Conservation (phyloP, 2,888 invertebrate species). For the Pristionchus arcanus region DNA sequence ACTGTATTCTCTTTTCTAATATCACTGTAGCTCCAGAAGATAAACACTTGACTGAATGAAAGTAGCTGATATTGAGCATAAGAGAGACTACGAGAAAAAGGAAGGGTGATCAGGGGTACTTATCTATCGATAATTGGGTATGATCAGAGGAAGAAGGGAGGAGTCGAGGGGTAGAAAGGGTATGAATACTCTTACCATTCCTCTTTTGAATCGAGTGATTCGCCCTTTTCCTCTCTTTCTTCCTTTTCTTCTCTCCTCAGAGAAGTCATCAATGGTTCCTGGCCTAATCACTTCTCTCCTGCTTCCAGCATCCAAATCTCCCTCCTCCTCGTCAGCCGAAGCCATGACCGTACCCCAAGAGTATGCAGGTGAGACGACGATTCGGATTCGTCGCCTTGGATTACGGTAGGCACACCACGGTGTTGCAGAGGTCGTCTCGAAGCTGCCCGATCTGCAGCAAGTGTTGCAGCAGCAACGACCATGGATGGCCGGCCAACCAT, state of each 20-base stretch:
- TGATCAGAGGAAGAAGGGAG: not conserved
- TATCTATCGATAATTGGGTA: not conserved
- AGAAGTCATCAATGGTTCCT: not conserved
- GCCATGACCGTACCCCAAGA: not conserved
- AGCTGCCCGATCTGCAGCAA: constrained; percentile 48
- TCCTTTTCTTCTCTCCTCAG: not conserved
- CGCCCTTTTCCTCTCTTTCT: not conserved
- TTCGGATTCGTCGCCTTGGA: not conserved
- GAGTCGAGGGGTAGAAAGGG: not conserved
- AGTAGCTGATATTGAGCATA: not conserved
- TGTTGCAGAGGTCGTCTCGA: not conserved
- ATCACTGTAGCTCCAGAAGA: constrained; percentile 40
- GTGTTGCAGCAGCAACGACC: constrained; percentile 59
- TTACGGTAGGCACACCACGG: not conserved
- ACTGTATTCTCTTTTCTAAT: constrained; percentile 40
- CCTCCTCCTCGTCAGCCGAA: not conserved
- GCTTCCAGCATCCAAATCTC: not conserved
- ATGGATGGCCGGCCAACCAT: constrained; percentile 55
- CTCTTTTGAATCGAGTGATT: not conserved
- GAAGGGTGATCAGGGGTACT: not conserved
- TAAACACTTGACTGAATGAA: constrained; percentile 2
- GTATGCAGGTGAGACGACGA: constrained; percentile 12
- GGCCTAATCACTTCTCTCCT: constrained; percentile 2
- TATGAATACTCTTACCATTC: not conserved
- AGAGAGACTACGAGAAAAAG: not conserved